A percentile compares a stretch with the other conserved stretches of the same genome.
Conservation (phyloP, 2,797 vertebrate species). For the Pseudomugil gertrudae region DNA sequence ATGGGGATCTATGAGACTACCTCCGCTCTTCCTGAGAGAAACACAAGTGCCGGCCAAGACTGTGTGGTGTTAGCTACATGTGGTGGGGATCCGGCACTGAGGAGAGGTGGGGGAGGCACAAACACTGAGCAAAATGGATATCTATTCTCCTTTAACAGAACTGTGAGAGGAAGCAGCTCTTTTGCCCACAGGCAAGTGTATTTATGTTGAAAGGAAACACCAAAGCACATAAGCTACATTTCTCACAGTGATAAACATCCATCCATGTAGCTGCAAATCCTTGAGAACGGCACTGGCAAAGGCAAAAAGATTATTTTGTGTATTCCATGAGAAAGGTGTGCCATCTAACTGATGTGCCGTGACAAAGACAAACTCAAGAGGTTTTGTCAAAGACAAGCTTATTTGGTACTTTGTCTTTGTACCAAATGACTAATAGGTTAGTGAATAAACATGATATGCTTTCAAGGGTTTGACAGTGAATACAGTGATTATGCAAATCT, state of each 20-base stretch:
- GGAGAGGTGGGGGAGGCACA: constrained; percentile 59
- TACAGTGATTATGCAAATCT: constrained; percentile 71
- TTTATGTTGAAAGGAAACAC: constrained; percentile 69
- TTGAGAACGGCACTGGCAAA: constrained; percentile 6
- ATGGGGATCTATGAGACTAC: constrained; percentile 74
- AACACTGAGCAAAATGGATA: constrained; percentile 39
- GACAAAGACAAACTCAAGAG: constrained; percentile 44
- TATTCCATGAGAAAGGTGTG: constrained; percentile 31
- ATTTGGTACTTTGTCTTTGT: constrained; percentile 62
- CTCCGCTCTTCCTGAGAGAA: constrained; percentile 71
- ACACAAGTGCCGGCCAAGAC: constrained; percentile 63
- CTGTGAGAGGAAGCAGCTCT: constrained; percentile 57
- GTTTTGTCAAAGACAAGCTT: constrained; percentile 50
- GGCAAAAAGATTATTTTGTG: constrained; percentile 10
- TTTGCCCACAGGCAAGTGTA: constrained; percentile 64
- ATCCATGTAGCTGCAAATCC: constrained; percentile 26
- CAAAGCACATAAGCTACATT: constrained; percentile 46
- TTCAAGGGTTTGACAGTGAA: constrained; percentile 73
- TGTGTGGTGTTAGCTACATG: constrained; percentile 64
- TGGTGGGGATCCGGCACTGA: constrained; percentile 57
- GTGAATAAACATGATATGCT: constrained; percentile 69
- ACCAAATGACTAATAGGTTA: constrained; percentile 61
- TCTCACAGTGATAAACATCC: constrained; percentile 40
- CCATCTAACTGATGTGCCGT: constrained; percentile 32
- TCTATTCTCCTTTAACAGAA: constrained; percentile 58